Evolutionary conservation across 2,113 vertebrate species (phyloP).

Genomic region (Theropithecus gelada): DNA sequence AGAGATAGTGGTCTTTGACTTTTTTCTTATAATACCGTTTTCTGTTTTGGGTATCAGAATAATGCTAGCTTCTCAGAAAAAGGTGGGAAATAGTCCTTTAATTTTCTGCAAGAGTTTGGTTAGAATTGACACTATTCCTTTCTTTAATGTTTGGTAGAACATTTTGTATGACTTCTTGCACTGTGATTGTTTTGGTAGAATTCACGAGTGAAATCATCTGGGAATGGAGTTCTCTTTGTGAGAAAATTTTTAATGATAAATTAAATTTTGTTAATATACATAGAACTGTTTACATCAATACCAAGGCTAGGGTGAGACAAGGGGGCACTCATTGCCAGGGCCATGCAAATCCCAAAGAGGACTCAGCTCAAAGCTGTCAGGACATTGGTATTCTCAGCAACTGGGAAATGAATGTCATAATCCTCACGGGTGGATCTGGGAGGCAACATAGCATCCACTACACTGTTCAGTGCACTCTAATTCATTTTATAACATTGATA

Average conservation of each 20-base stretch:
- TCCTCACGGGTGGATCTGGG: neutral
- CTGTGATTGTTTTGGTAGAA: neutral
- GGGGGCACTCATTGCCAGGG: neutral
- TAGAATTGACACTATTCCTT: neutral
- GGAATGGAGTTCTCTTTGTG: neutral
- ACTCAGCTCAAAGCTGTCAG: neutral
- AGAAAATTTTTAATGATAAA: neutral
- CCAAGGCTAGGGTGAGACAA: neutral
- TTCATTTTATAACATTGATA: neutral
- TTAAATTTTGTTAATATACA: conserved; percentile 16
- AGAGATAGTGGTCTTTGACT: neutral
- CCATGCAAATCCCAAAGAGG: neutral
- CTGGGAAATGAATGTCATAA: neutral
- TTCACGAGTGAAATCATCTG: neutral
- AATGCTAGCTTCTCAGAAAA: neutral
- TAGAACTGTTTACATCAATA: neutral
- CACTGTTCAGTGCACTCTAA: neutral
- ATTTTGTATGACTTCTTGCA: too few species aligned
- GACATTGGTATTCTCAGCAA: neutral
- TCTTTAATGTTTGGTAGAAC: neutral
- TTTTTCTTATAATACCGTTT: neutral
- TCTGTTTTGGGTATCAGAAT: neutral
- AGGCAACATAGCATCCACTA: neutral
- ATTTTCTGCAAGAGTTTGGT: neutral
- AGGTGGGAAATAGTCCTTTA: neutral